phyloP scores from a whole-genome alignment of 2,797 vertebrate species.

The Siniperca undulata region DNA sequence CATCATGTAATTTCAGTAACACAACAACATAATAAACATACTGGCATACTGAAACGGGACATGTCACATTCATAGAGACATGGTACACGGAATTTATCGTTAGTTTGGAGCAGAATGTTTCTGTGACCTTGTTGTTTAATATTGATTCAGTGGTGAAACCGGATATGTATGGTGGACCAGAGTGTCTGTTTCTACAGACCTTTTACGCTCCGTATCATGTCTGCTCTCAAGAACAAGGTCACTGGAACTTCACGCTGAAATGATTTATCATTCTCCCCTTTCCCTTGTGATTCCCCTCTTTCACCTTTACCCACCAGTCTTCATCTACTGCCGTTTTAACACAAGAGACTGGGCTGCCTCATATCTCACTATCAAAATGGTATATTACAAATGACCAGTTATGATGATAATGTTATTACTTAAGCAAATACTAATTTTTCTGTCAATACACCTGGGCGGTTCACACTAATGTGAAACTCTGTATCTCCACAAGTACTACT shows the following conservation, averaged over 20 bases:
- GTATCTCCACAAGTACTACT: not conserved
- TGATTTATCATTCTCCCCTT: slow-evolving; percentile 41
- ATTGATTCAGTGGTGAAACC: slow-evolving; percentile 65
- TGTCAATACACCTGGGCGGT: not conserved
- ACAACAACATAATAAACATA: slow-evolving; percentile 2
- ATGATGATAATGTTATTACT: not conserved
- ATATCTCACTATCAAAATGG: not conserved
- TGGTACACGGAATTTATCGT: not conserved
- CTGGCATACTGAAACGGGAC: not conserved
- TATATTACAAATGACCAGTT: not conserved
- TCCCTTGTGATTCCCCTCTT: slow-evolving; percentile 4
- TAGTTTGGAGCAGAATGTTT: slow-evolving; percentile 1
- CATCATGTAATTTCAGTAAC: slow-evolving; percentile 40
- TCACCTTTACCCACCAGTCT: not conserved
- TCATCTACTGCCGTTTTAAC: not conserved
- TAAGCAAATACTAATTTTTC: not conserved
- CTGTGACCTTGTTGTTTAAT: slow-evolving; percentile 44
- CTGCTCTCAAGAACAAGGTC: slow-evolving; percentile 44
- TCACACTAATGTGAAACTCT: not conserved
- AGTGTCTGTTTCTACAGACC: slow-evolving; percentile 28
- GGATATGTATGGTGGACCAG: slow-evolving; percentile 33
- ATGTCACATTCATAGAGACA: slow-evolving; percentile 15
- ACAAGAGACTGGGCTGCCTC: not conserved
- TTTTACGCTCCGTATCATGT: slow-evolving; percentile 22
- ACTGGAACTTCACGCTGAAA: slow-evolving; percentile 30